These are phyloP conservation scores for Petaurus breviceps DNA, from an alignment of 2,113 vertebrate species.

Conservation along the genomic window DNA sequence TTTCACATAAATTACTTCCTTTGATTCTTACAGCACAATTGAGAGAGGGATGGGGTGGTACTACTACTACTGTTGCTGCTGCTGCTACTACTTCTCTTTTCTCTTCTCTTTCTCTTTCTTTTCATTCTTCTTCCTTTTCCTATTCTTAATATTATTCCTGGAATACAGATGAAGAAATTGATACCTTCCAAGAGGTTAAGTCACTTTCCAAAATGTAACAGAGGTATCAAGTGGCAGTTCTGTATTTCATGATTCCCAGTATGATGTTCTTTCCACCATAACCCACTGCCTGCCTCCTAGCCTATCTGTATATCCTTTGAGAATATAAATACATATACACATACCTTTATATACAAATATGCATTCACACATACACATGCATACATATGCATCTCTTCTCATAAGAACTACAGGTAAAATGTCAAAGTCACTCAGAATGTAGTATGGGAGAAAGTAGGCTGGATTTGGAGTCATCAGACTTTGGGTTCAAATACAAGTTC, in stretches of 20 bases:
- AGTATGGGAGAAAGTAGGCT: neutral
- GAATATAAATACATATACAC: neutral
- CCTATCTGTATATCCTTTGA: neutral
- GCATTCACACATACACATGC: neutral
- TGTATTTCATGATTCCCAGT: neutral
- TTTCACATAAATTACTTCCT: neutral
- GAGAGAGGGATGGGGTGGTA: neutral
- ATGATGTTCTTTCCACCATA: neutral
- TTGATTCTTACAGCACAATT: neutral
- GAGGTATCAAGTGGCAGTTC: neutral
- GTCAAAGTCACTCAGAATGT: neutral
- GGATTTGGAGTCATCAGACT: neutral
- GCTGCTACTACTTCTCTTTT: too few species aligned
- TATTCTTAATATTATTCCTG: too few species aligned
- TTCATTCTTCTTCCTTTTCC: too few species aligned
- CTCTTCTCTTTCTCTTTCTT: too few species aligned
- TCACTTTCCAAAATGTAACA: neutral
- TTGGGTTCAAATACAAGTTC: neutral
- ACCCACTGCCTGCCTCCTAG: neutral
- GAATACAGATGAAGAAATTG: too few species aligned
- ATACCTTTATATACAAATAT: neutral
- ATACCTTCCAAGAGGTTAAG: neutral
- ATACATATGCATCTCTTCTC: neutral
- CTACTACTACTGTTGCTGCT: too few species aligned
- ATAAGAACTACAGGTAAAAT: neutral